A percentile compares a stretch with the other conserved stretches of the same genome.
Evolutionary conservation across 2,888 invertebrate species (phyloP).

Genomic region (Lamellibrachia satsuma): DNA sequence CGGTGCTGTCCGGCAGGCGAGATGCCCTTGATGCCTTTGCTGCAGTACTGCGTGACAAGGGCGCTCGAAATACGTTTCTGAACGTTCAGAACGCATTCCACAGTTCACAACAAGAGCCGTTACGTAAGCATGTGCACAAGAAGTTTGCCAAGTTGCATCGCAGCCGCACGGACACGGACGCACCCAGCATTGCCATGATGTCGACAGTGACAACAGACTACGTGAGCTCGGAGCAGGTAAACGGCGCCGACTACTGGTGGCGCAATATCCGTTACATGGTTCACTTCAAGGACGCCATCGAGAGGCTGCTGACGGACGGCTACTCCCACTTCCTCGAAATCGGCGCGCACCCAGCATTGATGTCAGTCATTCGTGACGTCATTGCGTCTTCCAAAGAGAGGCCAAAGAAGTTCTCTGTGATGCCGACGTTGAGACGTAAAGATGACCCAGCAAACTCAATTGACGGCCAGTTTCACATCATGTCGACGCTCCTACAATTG

Average conservation of each 20-base stretch:
- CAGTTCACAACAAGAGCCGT: background rate
- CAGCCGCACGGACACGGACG: conserved; percentile 3
- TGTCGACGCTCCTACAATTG: background rate
- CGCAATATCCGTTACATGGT: background rate
- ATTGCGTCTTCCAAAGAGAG: background rate
- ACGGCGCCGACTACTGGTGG: conserved; percentile 17
- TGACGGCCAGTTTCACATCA: background rate
- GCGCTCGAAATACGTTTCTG: background rate
- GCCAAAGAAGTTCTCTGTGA: background rate
- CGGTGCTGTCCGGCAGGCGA: background rate
- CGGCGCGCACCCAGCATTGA: conserved; percentile 1
- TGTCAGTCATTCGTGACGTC: background rate
- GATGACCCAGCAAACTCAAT: background rate
- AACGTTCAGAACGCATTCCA: background rate
- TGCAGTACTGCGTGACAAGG: background rate
- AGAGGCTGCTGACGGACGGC: background rate
- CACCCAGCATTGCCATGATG: conserved; percentile 6
- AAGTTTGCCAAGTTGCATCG: background rate
- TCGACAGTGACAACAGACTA: background rate
- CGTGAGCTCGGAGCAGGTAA: background rate
- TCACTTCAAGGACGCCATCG: background rate
- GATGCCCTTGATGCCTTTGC: background rate
- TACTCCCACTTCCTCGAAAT: background rate
- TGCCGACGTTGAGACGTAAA: background rate
- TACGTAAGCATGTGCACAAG: background rate